A percentile compares a stretch with the other conserved stretches of the same genome.
Conservation (phyloP, 2,888 invertebrate species). For the Plagodis dolabraria region DNA sequence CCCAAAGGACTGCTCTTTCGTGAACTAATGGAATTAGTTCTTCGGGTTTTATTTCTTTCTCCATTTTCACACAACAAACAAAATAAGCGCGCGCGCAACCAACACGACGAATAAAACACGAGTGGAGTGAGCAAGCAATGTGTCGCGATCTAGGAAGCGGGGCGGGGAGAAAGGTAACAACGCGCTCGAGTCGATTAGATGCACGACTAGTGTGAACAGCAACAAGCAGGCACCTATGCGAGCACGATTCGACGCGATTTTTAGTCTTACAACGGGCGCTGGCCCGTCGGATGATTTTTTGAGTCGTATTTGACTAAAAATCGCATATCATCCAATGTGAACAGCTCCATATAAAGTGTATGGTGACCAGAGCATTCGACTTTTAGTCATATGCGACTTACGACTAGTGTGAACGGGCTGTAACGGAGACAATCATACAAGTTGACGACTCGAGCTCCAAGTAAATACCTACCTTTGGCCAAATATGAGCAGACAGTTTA, state of each 20-base stretch:
- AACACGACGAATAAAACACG: slow-evolving; percentile 18
- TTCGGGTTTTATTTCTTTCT: slow-evolving; percentile 17
- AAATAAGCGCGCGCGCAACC: slow-evolving; percentile 19
- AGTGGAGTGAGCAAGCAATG: slow-evolving; percentile 14
- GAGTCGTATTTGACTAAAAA: slow-evolving; percentile 18
- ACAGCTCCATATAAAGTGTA: slow-evolving; percentile 27
- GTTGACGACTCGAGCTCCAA: too few species aligned
- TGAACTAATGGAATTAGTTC: slow-evolving; percentile 12
- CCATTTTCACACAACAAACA: slow-evolving; percentile 19
- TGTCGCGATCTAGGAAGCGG: slow-evolving; percentile 19
- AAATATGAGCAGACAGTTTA: too few species aligned
- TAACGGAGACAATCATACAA: too few species aligned
- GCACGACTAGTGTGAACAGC: slow-evolving; percentile 18
- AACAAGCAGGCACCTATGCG: slow-evolving; percentile 19
- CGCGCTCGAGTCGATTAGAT: slow-evolving; percentile 18
- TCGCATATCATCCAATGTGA: slow-evolving; percentile 24
- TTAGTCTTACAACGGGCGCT: slow-evolving; percentile 22
- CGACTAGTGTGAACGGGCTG: too few species aligned
- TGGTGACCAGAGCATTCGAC: slow-evolving; percentile 29
- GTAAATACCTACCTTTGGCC: too few species aligned
- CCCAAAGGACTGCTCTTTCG: slow-evolving; percentile 23
- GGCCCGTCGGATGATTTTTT: slow-evolving; percentile 22
- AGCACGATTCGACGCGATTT: slow-evolving; percentile 21
- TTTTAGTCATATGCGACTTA: slow-evolving; percentile 16
- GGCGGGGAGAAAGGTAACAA: slow-evolving; percentile 18